Evolutionary conservation across 2,797 vertebrate genomes (phyloP).

Genomic region (Karalla daura): DNA sequence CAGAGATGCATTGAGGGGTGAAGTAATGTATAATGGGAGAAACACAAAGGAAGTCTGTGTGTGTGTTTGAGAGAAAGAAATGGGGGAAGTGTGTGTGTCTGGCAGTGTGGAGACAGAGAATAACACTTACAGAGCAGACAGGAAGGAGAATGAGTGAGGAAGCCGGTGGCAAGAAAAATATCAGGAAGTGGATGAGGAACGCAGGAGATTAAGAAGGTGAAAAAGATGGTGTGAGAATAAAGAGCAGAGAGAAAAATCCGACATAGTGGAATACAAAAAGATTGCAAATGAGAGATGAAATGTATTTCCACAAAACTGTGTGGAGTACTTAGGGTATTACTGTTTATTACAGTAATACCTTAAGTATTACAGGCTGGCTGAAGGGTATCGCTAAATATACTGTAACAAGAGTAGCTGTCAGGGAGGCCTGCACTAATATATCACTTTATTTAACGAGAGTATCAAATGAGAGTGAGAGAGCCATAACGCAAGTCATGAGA

Average conservation of each 20-base stretch:
- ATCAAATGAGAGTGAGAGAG: conserved; percentile 32
- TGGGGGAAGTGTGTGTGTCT: conserved; percentile 30
- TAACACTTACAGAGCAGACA: conserved; percentile 28
- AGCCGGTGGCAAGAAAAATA: conserved; percentile 38
- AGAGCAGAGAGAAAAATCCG: not conserved
- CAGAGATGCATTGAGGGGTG: conserved; percentile 43
- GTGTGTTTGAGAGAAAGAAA: no score
- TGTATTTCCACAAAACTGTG: conserved; percentile 9
- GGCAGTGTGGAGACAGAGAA: conserved; percentile 15
- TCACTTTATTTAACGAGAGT: conserved; percentile 31
- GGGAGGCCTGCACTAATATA: conserved; percentile 24
- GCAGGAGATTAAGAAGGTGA: conserved; percentile 14
- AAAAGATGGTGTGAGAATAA: conserved; percentile 17
- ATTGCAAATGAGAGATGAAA: conserved; percentile 2
- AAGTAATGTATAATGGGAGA: conserved; percentile 28
- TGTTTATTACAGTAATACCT: not conserved
- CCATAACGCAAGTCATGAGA: conserved; percentile 37
- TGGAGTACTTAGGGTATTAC: conserved; percentile 3
- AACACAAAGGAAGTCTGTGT: conserved; percentile 31
- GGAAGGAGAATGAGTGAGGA: conserved; percentile 34
- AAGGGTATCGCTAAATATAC: conserved; percentile 24
- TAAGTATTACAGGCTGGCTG: conserved; percentile 15
- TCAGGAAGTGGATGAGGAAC: conserved; percentile 24
- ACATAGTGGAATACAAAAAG: conserved; percentile 7
- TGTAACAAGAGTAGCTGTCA: conserved; percentile 12